Base-by-base conservation (phyloP, 2,888 invertebrate genomes). In the Microctonus aethiopoides region DNA sequence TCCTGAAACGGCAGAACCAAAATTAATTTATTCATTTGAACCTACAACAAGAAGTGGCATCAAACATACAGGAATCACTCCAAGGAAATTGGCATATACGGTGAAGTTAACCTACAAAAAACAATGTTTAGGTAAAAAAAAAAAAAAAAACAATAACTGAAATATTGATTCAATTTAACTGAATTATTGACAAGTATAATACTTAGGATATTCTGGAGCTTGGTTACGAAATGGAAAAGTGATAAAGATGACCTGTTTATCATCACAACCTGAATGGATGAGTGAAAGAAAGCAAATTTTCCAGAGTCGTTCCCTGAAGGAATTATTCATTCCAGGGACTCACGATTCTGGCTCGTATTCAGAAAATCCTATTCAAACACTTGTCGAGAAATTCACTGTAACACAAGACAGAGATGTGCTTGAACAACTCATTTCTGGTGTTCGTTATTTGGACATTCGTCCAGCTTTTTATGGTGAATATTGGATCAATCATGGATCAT, bases 361-460 rank as follows among this genome's bases (percentile, higher is more conserved):
- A 16, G 29, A 46, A 63, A 34, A 32, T 22, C 4, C 5, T 10
- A 26, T 7, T 22, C 51, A 13, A 32, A 32, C 51, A 41, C 4
- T 51, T 16, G 9, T 32, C 5, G 32, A 62, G 16, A 22, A 41
- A 29, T 62, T 46, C 11, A 63, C 51, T 29, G 32, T 46, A 3
- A 63, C 62, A 63, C 85, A 88, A 80, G 90, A 90, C 68, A 89
- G 89, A 75, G 86, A 87, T 75, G 83, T 90, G 51, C 83, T 87
- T 60, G 86, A 87, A 0, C 91, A 91, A 77, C 79, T 91, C 60
- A 84, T 89, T 75, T 89, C 89, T 73, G 91, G 91, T 3, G 87
- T 87, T 2, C 85, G 91, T 52, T 90, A 89, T 78, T 82, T 91
- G 73, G 91, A 91, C 79, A 85, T 91, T 32, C 85, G 91, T 24